Base-by-base conservation (phyloP, 2,113 vertebrate species). In the Hypomesus transpacificus region DNA sequence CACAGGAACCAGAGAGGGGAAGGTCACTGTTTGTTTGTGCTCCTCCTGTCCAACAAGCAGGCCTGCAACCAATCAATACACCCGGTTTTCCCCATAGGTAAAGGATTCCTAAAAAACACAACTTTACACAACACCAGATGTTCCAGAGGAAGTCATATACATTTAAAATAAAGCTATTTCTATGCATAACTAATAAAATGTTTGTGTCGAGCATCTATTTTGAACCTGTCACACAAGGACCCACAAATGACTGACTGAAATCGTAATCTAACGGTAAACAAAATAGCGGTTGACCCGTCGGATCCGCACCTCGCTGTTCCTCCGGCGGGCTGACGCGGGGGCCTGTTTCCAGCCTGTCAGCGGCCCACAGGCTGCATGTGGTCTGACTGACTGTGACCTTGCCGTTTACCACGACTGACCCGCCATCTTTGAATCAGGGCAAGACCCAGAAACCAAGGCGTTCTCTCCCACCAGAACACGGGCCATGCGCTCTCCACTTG, bases 391-490 rank as follows among this genome's bases (percentile, higher is more conserved):
- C 50, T 0, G 20, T 79, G 89, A 91, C 92, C 89, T 92, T 92
- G 90, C 89, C 87, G 82, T 84, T 88, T 77, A 84, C 87, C 77
- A 87, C 22, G 69, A 84, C 70, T 85, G 85, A 89, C 88, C 84
- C 73, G 79, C 71, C 78, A 75, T 84, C 79, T 86, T 87, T 80
- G 77, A 86, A 72, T 83, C 80, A 66, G 78, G 79, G 69, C 69
- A 73, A 78, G 72, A 87, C 84, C 76, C 77, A 76, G 63, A 83
- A 82, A 77, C 71, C 80, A 80, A 75, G 75, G 79, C 76, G 77
- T 69, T 79, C 80, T 80, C 80, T 78, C 70, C 78, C 79, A 77
- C 60, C 74, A 73, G 59, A 71, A 69, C 69, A 69, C 70, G 71
- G 65, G 74, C 64, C 53, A 50, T 58, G 5, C 65, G 22, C 52